These are phyloP conservation scores for Phataginus tetradactyla DNA, from an alignment of 2,797 vertebrate genomes.

Conservation along the genomic window DNA sequence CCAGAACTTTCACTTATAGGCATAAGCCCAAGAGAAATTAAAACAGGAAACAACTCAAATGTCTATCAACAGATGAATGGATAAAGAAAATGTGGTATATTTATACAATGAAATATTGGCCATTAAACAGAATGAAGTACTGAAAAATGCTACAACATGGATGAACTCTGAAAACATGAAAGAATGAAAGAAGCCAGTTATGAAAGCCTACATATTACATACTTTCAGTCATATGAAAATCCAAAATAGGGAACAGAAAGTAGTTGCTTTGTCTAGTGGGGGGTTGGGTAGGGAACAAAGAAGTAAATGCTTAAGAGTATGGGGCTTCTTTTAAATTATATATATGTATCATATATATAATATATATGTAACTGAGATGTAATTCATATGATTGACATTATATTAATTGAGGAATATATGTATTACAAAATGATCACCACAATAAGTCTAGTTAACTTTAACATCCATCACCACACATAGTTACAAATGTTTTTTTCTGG, in stretches of 20 bases:
- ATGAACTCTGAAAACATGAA: neutral
- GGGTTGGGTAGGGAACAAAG: accelerated
- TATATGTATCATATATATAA: too few relatives aligned
- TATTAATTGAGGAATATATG: neutral
- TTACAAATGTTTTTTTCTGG: neutral
- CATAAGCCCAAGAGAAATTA: too few relatives aligned
- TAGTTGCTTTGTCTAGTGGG: neutral
- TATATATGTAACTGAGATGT: neutral
- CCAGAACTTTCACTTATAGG: too few relatives aligned
- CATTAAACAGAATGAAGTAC: neutral
- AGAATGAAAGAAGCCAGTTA: neutral
- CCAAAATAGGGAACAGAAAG: neutral
- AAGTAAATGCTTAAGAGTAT: neutral
- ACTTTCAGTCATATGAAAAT: neutral
- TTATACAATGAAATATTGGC: too few relatives aligned
- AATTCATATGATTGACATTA: neutral
- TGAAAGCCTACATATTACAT: neutral
- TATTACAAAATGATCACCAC: neutral
- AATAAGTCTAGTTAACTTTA: neutral
- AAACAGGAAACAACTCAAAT: too few relatives aligned
- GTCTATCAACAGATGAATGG: too few relatives aligned
- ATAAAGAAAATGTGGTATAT: too few relatives aligned
- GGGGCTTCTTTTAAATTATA: neutral
- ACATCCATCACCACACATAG: neutral
- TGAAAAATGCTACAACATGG: neutral